Evolutionary conservation across 2,113 vertebrate genomes (phyloP).

Genomic region (Dipodomys merriami): DNA sequence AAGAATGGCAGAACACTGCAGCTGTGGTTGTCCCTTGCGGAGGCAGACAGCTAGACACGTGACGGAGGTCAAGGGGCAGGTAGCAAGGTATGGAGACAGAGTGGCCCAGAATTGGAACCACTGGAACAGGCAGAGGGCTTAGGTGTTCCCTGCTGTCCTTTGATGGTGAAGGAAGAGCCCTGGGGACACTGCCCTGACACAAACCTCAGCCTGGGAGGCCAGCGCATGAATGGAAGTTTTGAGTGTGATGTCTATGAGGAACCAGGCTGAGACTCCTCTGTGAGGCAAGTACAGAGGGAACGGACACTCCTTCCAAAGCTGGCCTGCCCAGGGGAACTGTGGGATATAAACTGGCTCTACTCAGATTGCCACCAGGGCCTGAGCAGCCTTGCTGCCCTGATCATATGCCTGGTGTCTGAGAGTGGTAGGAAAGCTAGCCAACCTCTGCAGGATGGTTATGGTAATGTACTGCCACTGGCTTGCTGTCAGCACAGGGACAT

Average conservation of each 20-base stretch:
- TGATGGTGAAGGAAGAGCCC: neutral
- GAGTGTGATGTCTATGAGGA: neutral
- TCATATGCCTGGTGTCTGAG: neutral
- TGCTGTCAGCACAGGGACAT: neutral
- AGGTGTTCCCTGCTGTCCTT: neutral
- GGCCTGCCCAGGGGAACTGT: neutral
- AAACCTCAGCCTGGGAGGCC: neutral
- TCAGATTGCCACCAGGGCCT: neutral
- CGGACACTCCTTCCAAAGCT: neutral
- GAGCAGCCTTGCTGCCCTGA: neutral
- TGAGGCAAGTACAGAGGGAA: neutral
- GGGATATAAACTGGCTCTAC: neutral
- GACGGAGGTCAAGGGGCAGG: neutral
- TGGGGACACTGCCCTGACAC: neutral
- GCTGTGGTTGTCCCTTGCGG: neutral
- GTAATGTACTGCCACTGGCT: neutral
- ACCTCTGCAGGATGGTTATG: neutral
- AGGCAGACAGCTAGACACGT: neutral
- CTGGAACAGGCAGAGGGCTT: no score
- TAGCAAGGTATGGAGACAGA: rapidly evolving
- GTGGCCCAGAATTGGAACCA: rapidly evolving
- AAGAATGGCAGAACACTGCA: neutral
- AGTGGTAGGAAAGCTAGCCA: neutral
- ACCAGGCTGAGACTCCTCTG: neutral
- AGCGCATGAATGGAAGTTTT: neutral